These are phyloP conservation scores for Naso thynnoides DNA, from an alignment of 2,797 vertebrate genomes.

Conservation along the genomic window DNA sequence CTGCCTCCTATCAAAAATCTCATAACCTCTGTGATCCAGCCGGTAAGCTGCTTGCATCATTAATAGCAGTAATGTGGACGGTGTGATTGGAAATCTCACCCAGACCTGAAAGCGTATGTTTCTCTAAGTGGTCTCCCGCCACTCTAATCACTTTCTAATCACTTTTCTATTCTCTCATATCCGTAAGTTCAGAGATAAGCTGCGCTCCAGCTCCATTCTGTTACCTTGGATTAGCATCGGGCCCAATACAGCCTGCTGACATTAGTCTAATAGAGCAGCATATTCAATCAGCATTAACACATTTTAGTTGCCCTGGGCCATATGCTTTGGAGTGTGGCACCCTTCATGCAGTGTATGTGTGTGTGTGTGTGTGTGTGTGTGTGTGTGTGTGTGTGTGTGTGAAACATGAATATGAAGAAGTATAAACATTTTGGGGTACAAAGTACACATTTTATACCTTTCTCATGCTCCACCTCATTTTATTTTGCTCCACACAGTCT, in stretches of 20 bases:
- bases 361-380: conserved; percentile 6
- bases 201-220: conserved; percentile 54
- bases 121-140: conserved; percentile 69
- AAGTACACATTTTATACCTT: not conserved
- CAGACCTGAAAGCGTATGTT: conserved; percentile 75
- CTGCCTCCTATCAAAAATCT: conserved; percentile 40
- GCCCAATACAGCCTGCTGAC: conserved; percentile 55
- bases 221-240: conserved; percentile 70
- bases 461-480: not conserved
- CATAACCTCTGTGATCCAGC: conserved; percentile 34
- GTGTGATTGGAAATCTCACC: conserved; percentile 66
- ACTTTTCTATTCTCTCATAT: conserved; percentile 76
- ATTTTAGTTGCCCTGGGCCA: conserved; percentile 45
- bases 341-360: not conserved
- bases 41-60: conserved; percentile 63
- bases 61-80: conserved; percentile 59
- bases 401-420: not conserved
- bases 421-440: not conserved
- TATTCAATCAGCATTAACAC: conserved; percentile 79
- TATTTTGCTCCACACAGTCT: not conserved
- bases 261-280: conserved; percentile 75
- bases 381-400: conserved; percentile 7
- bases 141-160: conserved; percentile 81
- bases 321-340: conserved; percentile 59
- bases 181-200: conserved; percentile 67